phyloP scores from a whole-genome alignment of 1,140 invertebrate species.

The Drosophila busckii region DNA sequence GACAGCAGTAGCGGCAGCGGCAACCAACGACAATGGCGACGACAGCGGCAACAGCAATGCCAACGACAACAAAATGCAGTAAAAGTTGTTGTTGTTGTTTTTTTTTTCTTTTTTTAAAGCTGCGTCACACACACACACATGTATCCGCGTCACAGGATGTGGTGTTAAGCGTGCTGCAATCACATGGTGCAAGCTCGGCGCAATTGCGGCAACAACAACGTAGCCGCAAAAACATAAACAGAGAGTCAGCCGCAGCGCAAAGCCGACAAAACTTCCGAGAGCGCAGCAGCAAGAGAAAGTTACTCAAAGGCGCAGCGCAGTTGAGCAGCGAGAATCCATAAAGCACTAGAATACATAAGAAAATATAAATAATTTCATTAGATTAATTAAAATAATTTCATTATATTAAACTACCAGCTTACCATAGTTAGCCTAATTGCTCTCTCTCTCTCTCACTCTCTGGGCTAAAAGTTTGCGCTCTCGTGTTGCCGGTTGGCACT shows the following conservation, averaged over 20 bases:
- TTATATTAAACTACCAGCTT: no score
- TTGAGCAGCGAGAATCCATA: not conserved
- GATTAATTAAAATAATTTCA: no score
- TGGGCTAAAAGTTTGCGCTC: conserved; percentile 19
- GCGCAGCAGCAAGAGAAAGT: not conserved
- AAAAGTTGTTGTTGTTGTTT: no score
- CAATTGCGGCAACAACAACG: conserved; percentile 31
- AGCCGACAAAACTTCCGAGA: conserved; percentile 45
- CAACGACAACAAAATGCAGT: conserved; percentile 67
- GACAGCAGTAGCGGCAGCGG: conserved; percentile 38
- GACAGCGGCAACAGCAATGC: conserved; percentile 11
- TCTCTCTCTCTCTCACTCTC: not conserved
- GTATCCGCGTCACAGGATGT: conserved; percentile 43
- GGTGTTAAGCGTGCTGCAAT: conserved; percentile 53
- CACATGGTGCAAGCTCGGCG: conserved; percentile 67
- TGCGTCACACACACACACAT: conserved; percentile 26
- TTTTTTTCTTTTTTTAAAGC: no score
- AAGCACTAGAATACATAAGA: not conserved
- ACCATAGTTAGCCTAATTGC: no score
- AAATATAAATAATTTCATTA: not conserved
- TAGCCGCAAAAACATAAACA: conserved; percentile 74
- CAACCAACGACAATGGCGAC: conserved; percentile 16
- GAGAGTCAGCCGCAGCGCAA: conserved; percentile 43
- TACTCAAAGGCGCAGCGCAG: no score
- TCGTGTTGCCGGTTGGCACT: conserved; percentile 50